Evolutionary conservation across 2,888 invertebrate genomes (phyloP).

Genomic region (Steinernema scapterisci): DNA sequence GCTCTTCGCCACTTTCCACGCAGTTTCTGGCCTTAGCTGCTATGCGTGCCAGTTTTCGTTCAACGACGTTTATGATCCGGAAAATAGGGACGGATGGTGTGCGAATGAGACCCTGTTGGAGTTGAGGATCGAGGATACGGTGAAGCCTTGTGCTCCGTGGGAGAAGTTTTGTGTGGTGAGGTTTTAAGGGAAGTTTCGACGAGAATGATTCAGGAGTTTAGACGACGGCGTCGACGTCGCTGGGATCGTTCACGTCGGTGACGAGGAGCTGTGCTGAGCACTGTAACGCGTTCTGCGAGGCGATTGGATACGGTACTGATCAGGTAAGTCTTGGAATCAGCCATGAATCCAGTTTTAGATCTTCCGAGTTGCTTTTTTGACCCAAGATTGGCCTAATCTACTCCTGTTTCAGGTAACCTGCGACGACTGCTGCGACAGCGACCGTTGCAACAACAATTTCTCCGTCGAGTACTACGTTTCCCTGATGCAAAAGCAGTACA

Average conservation of each 20-base stretch:
- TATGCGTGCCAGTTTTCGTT: conserved; percentile 63
- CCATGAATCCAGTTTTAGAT: background rate
- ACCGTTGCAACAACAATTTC: conserved; percentile 59
- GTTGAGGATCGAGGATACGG: conserved; percentile 49
- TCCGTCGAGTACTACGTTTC: conserved; percentile 56
- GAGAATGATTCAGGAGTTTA: conserved; percentile 38
- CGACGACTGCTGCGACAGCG: conserved; percentile 59
- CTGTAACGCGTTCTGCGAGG: conserved; percentile 60
- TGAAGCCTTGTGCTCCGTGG: conserved; percentile 62
- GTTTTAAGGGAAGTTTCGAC: too few species aligned
- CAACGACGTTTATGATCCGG: conserved; percentile 62
- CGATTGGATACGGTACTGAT: conserved; percentile 61
- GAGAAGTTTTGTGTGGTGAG: conserved; percentile 60
- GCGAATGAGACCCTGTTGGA: conserved; percentile 55
- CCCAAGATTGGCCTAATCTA: conserved; percentile 33
- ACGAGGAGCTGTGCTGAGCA: conserved; percentile 57
- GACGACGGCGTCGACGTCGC: conserved; percentile 60
- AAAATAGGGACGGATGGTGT: conserved; percentile 63
- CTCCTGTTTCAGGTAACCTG: conserved; percentile 57
- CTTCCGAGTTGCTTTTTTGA: background rate
- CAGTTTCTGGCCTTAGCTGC: conserved; percentile 47
- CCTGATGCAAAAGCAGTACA: conserved; percentile 53
- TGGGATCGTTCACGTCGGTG: conserved; percentile 61
- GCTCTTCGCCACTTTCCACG: conserved; percentile 18
- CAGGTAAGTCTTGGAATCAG: conserved; percentile 43